Conservation (phyloP, 2,113 vertebrate genomes). For the Cololabis saira region DNA sequence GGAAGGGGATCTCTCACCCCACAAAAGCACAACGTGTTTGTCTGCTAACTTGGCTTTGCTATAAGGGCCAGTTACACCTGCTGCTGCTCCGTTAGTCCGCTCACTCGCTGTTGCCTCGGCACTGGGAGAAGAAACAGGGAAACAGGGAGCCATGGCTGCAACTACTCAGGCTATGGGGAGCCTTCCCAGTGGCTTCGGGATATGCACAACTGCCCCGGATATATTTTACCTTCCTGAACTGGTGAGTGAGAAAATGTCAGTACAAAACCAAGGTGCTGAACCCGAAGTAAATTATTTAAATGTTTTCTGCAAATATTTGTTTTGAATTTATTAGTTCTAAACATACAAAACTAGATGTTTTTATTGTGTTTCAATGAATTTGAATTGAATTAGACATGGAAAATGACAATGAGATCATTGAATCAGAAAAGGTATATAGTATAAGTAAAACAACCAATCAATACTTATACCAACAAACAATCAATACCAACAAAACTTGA, state of each 20-base stretch:
- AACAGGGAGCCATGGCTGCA: slow-evolving; percentile 71
- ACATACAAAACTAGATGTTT: too few relatives aligned
- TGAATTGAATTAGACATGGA: too few relatives aligned
- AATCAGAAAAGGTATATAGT: too few relatives aligned
- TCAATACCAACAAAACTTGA: too few relatives aligned
- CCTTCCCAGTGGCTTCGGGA: slow-evolving; percentile 76
- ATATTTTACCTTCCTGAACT: slow-evolving; percentile 81
- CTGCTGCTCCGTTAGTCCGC: slow-evolving; percentile 39
- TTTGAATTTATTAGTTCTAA: too few relatives aligned
- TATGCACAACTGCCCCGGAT: slow-evolving; percentile 77
- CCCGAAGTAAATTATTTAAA: too few relatives aligned
- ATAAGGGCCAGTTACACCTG: slow-evolving; percentile 60
- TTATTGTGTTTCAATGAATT: too few relatives aligned
- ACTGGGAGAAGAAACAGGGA: slow-evolving; percentile 28
- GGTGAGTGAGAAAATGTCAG: slow-evolving; percentile 55
- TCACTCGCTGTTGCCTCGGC: slow-evolving; percentile 1
- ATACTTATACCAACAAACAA: too few relatives aligned
- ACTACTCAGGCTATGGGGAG: slow-evolving; percentile 69
- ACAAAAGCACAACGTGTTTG: slow-evolving; percentile 69
- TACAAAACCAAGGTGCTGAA: background rate
- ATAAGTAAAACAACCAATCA: too few relatives aligned
- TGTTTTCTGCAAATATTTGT: too few relatives aligned
- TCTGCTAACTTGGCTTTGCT: slow-evolving; percentile 28
- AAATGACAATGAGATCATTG: too few relatives aligned
- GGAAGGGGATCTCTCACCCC: slow-evolving; percentile 35